phyloP scores from a whole-genome alignment of 2,797 vertebrate species.

The Gorsachius magnificus region DNA sequence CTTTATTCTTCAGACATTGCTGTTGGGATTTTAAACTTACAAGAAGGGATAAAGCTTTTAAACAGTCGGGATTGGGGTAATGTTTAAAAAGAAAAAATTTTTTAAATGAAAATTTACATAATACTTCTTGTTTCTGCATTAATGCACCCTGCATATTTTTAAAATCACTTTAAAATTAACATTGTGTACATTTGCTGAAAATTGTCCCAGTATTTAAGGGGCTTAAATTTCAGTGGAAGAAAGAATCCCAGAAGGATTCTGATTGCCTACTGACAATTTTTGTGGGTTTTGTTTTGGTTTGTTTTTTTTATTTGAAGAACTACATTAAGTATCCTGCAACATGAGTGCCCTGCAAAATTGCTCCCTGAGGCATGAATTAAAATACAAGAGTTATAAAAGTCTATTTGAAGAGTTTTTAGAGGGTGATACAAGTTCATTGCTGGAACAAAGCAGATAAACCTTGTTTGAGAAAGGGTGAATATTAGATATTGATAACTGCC shows the following conservation, averaged over 20 bases:
- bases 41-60: not conserved
- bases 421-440: not conserved
- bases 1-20: not conserved
- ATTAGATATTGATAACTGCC: constrained; percentile 13
- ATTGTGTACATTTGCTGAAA: not conserved
- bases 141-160: not conserved
- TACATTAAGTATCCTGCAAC: not conserved
- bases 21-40: not conserved
- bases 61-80: not conserved
- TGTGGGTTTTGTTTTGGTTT: not conserved
- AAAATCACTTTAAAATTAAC: not conserved
- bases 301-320: not conserved
- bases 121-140: not conserved
- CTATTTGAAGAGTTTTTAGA: not conserved
- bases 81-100: not conserved
- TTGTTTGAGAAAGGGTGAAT: not conserved
- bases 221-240: not conserved
- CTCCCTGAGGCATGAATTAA: not conserved
- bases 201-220: not conserved
- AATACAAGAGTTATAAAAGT: not conserved
- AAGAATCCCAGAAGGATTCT: not conserved
- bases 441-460: not conserved
- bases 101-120: not conserved
- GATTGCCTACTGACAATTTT: not conserved
- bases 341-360: not conserved